Evolutionary conservation across 2,888 invertebrate species (phyloP), one percentile per base, ranked within the genome.

Genomic region (Hypercompe scribonia): DNA sequence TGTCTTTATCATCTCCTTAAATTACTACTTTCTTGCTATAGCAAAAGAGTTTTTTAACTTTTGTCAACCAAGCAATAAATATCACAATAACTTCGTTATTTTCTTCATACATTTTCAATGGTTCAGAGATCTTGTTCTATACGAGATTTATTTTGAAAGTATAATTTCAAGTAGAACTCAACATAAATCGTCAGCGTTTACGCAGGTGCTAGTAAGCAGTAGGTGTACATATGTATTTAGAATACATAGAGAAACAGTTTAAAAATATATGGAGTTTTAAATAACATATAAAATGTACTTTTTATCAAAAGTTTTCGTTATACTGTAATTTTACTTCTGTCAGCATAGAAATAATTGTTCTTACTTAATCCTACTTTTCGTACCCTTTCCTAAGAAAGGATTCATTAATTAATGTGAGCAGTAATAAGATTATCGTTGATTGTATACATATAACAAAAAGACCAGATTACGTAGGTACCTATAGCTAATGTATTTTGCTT

Each of bases 401-500:
- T 75, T 72, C 69, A 71, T 71, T 76, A 81, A 83, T 78, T 68
- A 83, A 70, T 39, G 72, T 65, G 34, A 24, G 54, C 58, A 28
- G 61, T 69, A 73, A 71, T 70, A 15, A 68, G 73, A 77, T 83
- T 81, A 83, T 68, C 65, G 2, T 46, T 66, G 67, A 78, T 70
- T 64, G 71, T 42, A 68, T 66, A 77, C 28, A 70, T 34, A 67
- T 70, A 79, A 78, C 75, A 77, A 78, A 75, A 77, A 72, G 54
- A 71, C 66, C 31, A 24, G 65, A 82, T 83, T 78, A 81, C 24
- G 73, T 77, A 71, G 74, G 65, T 61, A 66, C 66, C 76, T 68
- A 79, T 79, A 80, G 77, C 73, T 68, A 66, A 70, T 64, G 70
- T 81, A 78, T 70, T 65, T 54, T 21, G 11, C 73, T 76, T 82